Evolutionary conservation across 2,797 vertebrate genomes (phyloP).

Genomic region (Gambelia wislizenii): DNA sequence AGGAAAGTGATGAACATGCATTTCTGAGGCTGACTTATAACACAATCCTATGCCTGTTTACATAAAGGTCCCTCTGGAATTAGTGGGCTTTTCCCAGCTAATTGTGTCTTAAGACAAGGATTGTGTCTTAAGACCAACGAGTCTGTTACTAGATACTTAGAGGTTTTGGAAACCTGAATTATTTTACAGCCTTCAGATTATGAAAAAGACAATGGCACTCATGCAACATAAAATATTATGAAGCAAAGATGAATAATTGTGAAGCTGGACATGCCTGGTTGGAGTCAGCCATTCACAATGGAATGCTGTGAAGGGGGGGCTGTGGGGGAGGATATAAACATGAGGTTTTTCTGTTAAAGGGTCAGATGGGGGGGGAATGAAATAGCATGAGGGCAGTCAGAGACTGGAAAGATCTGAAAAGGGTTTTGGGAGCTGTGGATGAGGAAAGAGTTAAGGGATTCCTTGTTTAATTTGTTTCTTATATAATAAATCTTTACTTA

Average conservation of each 20-base stretch:
- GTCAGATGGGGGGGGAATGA: too few species aligned
- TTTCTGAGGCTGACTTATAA: background rate
- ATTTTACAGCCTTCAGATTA: constrained; percentile 10
- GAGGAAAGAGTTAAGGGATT: too few species aligned
- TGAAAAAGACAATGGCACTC: background rate
- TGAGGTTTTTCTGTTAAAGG: too few species aligned
- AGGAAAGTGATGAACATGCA: background rate
- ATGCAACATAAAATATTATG: background rate
- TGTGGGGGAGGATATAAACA: too few species aligned
- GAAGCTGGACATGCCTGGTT: too few species aligned
- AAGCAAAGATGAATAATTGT: background rate
- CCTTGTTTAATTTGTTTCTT: too few species aligned
- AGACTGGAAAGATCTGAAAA: too few species aligned
- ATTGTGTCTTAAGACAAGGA: constrained; percentile 37
- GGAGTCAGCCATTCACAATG: too few species aligned
- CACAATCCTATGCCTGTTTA: background rate
- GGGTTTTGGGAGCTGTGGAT: too few species aligned
- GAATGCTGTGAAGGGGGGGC: too few species aligned
- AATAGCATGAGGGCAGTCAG: too few species aligned
- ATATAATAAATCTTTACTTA: too few species aligned
- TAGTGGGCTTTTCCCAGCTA: background rate
- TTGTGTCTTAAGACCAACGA: constrained; percentile 24
- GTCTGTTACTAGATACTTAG: constrained; percentile 67
- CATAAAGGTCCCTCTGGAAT: background rate
- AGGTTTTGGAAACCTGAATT: constrained; percentile 63